Conservation (phyloP, 2,113 vertebrate genomes). For the Thunnus maccoyii region DNA sequence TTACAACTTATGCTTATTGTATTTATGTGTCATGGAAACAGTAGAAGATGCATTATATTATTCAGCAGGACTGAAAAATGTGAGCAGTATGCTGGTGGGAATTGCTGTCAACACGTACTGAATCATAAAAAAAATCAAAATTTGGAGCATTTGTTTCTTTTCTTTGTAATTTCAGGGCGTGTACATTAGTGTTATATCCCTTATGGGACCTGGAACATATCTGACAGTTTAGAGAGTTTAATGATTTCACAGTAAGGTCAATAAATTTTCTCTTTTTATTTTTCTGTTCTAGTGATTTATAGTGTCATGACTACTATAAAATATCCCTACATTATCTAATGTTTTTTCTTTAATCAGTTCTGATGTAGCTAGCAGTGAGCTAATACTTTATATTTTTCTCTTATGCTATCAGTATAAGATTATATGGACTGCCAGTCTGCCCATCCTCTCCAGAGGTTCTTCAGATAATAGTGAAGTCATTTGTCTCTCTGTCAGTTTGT, state of each 20-base stretch:
- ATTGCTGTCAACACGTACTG: neutral
- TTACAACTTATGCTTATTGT: neutral
- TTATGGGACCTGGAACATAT: neutral
- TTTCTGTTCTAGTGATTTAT: neutral
- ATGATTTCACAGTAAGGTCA: neutral
- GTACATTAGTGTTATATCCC: neutral
- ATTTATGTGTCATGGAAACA: neutral
- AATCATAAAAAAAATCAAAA: neutral
- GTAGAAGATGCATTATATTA: neutral
- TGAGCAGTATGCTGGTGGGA: neutral
- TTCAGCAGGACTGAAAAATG: neutral
- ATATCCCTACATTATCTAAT: neutral
- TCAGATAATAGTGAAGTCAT: neutral
- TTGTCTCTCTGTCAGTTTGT: constrained; percentile 10
- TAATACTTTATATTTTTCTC: neutral
- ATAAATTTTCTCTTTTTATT: neutral
- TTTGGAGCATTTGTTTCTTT: neutral
- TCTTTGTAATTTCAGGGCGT: neutral
- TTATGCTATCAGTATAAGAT: constrained; percentile 9
- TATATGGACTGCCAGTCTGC: neutral
- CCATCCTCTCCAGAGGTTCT: neutral
- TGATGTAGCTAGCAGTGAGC: neutral
- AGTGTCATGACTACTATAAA: neutral
- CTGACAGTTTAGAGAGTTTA: neutral
- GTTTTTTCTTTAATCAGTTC: neutral